phyloP scores from a whole-genome alignment of 1,140 invertebrate genomes.

The Acromyrmex heyeri region DNA sequence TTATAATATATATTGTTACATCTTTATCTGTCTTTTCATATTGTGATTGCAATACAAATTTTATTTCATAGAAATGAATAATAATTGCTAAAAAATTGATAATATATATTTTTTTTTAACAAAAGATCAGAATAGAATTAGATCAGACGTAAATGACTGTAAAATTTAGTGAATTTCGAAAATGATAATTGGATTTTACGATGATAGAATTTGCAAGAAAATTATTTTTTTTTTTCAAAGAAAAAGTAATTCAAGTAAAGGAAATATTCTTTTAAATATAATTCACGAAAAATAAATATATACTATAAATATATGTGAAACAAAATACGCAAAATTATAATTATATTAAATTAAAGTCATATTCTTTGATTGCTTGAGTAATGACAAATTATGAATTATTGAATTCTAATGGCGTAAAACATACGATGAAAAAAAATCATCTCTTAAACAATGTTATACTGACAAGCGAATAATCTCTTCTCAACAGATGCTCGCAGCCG shows the following conservation, averaged over 20 bases:
- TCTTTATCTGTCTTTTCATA: no score
- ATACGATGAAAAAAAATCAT: not conserved
- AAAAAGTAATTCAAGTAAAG: not conserved
- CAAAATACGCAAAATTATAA: not conserved
- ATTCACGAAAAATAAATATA: not conserved
- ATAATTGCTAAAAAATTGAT: not conserved
- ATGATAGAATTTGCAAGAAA: slow-evolving; percentile 6
- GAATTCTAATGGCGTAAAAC: not conserved
- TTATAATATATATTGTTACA: not conserved
- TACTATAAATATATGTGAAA: not conserved
- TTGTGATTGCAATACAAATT: not conserved
- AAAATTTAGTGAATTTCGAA: not conserved
- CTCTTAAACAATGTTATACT: not conserved
- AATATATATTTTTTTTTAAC: not conserved
- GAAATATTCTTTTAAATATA: not conserved
- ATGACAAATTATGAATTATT: not conserved
- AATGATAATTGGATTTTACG: not conserved
- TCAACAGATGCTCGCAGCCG: slow-evolving; percentile 89
- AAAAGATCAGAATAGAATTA: not conserved
- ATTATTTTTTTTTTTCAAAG: not conserved
- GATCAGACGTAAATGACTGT: not conserved
- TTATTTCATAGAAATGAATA: not conserved
- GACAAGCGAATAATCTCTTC: slow-evolving; percentile 18
- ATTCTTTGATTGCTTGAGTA: not conserved
- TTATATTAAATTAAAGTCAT: not conserved